A percentile compares a stretch with the other conserved stretches of the same genome.
phyloP scores from a whole-genome alignment of 2,888 invertebrate genomes.

The Drosophila algonquin region DNA sequence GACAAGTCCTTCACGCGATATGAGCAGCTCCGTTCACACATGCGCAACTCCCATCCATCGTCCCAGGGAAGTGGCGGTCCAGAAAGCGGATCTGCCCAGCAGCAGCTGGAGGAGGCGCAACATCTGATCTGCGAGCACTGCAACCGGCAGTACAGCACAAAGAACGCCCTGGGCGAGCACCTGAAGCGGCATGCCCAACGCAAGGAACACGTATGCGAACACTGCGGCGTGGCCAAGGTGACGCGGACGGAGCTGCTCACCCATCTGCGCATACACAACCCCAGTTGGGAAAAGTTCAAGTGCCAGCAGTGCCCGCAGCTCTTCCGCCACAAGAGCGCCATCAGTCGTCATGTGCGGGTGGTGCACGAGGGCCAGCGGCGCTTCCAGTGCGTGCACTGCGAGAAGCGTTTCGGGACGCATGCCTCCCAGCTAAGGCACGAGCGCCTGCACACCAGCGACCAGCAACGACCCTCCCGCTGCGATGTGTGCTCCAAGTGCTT shows the following conservation, averaged over 20 bases:
- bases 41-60: conserved; percentile 63
- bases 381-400: conserved; percentile 75
- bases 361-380: conserved; percentile 81
- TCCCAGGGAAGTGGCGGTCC: background rate
- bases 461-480: conserved; percentile 50
- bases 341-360: conserved; percentile 75
- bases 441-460: conserved; percentile 68
- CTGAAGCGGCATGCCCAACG: conserved; percentile 79
- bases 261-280: conserved; percentile 80
- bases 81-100: conserved; percentile 3
- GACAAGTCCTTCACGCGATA: conserved; percentile 75
- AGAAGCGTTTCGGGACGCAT: conserved; percentile 78
- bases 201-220: conserved; percentile 78
- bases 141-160: conserved; percentile 78
- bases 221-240: conserved; percentile 81
- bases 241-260: conserved; percentile 79
- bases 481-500: conserved; percentile 57
- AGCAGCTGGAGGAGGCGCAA: conserved; percentile 29
- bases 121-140: conserved; percentile 74
- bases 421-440: conserved; percentile 79
- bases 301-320: conserved; percentile 80
- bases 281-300: conserved; percentile 79
- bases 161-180: conserved; percentile 79
- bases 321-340: conserved; percentile 81
- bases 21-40: conserved; percentile 72